These are phyloP conservation scores for Sinocyclocheilus anophthalmus DNA, from an alignment of 2,113 vertebrate species.

Conservation along the genomic window DNA sequence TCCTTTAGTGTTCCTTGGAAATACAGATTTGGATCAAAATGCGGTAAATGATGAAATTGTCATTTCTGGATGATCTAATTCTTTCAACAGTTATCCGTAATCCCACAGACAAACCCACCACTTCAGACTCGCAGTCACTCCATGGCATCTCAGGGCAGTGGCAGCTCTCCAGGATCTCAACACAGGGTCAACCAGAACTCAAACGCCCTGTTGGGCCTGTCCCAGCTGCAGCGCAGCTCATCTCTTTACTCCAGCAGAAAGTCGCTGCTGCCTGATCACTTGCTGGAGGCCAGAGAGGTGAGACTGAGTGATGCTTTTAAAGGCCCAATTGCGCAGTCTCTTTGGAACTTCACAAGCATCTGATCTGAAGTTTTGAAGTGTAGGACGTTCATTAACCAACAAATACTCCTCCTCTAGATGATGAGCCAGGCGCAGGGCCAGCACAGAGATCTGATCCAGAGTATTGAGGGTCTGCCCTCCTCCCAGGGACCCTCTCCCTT, in stretches of 20 bases:
- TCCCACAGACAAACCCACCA: slow-evolving; percentile 89
- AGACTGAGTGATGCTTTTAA: slow-evolving; percentile 46
- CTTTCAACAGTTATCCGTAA: neutral
- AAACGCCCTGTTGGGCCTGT: slow-evolving; percentile 81
- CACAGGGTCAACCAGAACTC: slow-evolving; percentile 89
- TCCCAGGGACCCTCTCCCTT: slow-evolving; percentile 88
- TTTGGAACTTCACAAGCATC: neutral
- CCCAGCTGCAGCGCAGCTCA: slow-evolving; percentile 81
- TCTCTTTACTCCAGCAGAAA: slow-evolving; percentile 79
- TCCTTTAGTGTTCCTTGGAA: neutral
- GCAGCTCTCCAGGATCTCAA: slow-evolving; percentile 86
- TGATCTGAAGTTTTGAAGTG: neutral
- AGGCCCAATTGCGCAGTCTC: neutral
- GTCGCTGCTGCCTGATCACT: slow-evolving; percentile 90
- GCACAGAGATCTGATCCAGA: slow-evolving; percentile 91
- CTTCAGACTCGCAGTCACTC: slow-evolving; percentile 95
- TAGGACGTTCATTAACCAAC: neutral
- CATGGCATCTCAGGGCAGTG: slow-evolving; percentile 89
- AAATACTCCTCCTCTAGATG: slow-evolving; percentile 78
- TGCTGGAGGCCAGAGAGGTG: slow-evolving; percentile 94
- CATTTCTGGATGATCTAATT: neutral
- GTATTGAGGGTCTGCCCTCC: slow-evolving; percentile 89
- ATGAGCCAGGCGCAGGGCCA: slow-evolving; percentile 96
- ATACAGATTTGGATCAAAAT: neutral
- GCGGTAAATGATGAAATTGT: neutral